phyloP scores from a whole-genome alignment of 2,888 invertebrate genomes.

The Crocallis elinguaria region DNA sequence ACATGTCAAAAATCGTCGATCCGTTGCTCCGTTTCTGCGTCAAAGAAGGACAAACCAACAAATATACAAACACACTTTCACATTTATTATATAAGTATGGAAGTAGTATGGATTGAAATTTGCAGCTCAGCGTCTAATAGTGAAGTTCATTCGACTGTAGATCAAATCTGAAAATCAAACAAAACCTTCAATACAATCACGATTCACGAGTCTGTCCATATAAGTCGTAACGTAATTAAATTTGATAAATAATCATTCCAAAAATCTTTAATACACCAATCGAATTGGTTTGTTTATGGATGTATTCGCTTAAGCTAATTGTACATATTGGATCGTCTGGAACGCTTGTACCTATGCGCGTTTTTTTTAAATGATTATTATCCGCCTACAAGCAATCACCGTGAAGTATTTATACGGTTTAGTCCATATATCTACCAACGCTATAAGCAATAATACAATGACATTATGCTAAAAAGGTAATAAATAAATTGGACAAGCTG shows the following conservation, averaged over 20 bases:
- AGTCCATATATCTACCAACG: conserved; percentile 7
- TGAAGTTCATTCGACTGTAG: too few species aligned
- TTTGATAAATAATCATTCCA: conserved; percentile 22
- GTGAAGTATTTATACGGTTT: background rate
- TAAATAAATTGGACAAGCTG: conserved; percentile 7
- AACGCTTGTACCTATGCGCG: too few species aligned
- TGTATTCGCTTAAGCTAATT: conserved; percentile 6
- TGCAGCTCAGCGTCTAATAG: too few species aligned
- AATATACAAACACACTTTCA: too few species aligned
- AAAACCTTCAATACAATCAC: conserved; percentile 4
- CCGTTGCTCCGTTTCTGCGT: too few species aligned
- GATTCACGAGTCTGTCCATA: conserved; percentile 2
- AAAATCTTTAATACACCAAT: conserved; percentile 19
- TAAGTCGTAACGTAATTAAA: conserved; percentile 5
- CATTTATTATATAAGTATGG: too few species aligned
- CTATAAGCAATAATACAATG: conserved; percentile 8
- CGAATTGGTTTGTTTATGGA: conserved; percentile 9
- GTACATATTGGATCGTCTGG: background rate
- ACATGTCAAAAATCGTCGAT: too few species aligned
- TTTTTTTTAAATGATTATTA: conserved; percentile 9
- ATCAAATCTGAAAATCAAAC: background rate
- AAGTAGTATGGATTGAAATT: too few species aligned
- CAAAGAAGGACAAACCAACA: too few species aligned
- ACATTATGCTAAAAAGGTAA: conserved; percentile 16
- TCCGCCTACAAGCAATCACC: conserved; percentile 10